Base-by-base conservation (phyloP, 2,797 vertebrate species). In the Propithecus perrieri region DNA sequence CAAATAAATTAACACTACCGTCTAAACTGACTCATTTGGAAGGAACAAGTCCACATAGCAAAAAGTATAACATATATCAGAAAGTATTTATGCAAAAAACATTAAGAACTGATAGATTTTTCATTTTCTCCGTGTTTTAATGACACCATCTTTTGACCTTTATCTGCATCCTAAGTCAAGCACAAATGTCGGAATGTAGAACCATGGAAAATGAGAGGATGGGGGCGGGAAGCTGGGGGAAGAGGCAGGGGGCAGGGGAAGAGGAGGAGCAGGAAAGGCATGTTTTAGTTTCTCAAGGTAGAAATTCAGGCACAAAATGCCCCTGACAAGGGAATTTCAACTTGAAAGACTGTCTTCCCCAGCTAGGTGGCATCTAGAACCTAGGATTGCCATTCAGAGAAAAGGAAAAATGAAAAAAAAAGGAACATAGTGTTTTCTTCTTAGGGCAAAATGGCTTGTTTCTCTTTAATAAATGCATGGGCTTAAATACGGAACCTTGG, bases 351-450 rank as follows among this genome's bases (percentile, higher is more conserved):
- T 92, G 14, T 88, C 85, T 97, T 95, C 90, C 85, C 95, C 97
- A 97, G 96, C 92, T 90, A 97, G 95, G 78, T 94, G 95, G 88
- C 92, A 97, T 71, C 95, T 92, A 96, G 88, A 96, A 96, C 85
- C 95, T 81, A 81, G 59, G 81, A 91, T 69, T 97, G 87, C 61
- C 76, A 85, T 81, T 92, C 67, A 90, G 43, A 59, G 46, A 55
- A 75, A 74, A 87, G 57, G 7, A 50, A 63, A 59, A 69, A 72
- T 28, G 15, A 7, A n/a, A 78, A 79, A 38, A 38, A 50, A 28
- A 38, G 13, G 22, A 67, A 35, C 18, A 26, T 35, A 53, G 5
- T 18, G 2, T 80, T 90, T 92, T 89, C 41, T 74, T 35, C 26
- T 48, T 61, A 69, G 75, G 61, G 33, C 55, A 91, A 75, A 89